Conservation (phyloP, 2,888 invertebrate species). For the Saturnia japonica region DNA sequence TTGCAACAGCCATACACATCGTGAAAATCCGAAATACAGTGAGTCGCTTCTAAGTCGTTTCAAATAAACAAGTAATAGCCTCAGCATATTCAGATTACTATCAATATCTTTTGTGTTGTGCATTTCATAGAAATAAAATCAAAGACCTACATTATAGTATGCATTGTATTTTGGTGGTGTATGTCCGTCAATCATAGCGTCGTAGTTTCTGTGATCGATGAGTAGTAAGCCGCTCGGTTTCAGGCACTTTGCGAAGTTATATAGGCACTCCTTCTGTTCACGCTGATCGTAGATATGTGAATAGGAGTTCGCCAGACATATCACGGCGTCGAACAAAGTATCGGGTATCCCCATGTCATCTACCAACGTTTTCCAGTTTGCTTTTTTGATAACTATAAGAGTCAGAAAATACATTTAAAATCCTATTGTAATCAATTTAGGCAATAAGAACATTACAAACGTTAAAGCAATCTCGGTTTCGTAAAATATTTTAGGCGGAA, state of each 20-base stretch:
- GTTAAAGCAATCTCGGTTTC: too few relatives aligned
- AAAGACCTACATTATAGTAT: conserved; percentile 18
- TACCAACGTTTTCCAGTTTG: conserved; percentile 20
- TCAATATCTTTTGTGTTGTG: not conserved
- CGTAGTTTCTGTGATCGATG: conserved; percentile 91
- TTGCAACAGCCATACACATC: too few relatives aligned
- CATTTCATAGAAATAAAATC: not conserved
- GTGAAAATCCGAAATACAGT: too few relatives aligned
- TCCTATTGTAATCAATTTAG: too few relatives aligned
- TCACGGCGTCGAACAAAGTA: not conserved
- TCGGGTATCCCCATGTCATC: conserved; percentile 57
- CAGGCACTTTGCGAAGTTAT: conserved; percentile 84
- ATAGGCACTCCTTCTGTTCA: conserved; percentile 18
- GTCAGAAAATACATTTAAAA: not conserved
- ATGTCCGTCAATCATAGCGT: conserved; percentile 85
- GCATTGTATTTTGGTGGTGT: conserved; percentile 56
- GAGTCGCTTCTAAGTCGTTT: too few relatives aligned
- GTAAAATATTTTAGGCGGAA: too few relatives aligned
- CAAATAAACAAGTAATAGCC: too few relatives aligned
- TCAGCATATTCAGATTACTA: too few relatives aligned
- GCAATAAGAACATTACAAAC: too few relatives aligned
- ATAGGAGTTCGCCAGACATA: not conserved
- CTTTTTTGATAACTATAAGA: conserved; percentile 21
- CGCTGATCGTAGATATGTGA: not conserved
- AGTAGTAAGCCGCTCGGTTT: conserved; percentile 88